Percentiles rank a stretch among this genome's conserved stretches.
phyloP scores from a whole-genome alignment of 1,140 invertebrate genomes.

The Drosophila gunungcola region DNA sequence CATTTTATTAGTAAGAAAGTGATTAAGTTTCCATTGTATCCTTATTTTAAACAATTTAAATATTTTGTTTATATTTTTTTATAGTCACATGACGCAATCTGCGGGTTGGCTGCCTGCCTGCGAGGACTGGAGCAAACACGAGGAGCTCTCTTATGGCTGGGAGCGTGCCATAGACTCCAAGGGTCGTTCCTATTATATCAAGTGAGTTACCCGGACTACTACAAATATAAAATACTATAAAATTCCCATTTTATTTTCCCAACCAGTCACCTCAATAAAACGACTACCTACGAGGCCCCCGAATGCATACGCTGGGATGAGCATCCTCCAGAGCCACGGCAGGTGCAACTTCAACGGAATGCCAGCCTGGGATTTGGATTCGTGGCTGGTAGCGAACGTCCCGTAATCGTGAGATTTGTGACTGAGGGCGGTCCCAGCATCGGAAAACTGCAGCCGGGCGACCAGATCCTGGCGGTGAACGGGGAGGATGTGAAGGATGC shows the following conservation, averaged over 20 bases:
- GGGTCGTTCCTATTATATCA: constrained; percentile 94
- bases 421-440: constrained; percentile 95
- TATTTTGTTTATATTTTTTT: constrained; percentile 30
- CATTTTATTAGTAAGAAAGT: no score
- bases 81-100: constrained; percentile 91
- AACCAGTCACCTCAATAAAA: constrained; percentile 94
- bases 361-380: constrained; percentile 95
- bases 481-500: constrained; percentile 94
- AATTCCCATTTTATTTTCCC: not conserved
- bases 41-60: not conserved
- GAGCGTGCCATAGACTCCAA: constrained; percentile 91
- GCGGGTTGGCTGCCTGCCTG: constrained; percentile 94
- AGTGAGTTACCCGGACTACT: constrained; percentile 87
- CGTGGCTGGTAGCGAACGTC: constrained; percentile 95
- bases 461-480: constrained; percentile 95
- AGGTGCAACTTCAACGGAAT: constrained; percentile 90
- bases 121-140: constrained; percentile 89
- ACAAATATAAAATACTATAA: not conserved
- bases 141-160: constrained; percentile 93
- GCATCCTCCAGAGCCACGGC: constrained; percentile 90
- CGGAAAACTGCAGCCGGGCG: constrained; percentile 93
- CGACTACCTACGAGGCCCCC: constrained; percentile 93
- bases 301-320: constrained; percentile 87
- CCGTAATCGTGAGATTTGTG: constrained; percentile 95
- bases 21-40: no score